Evolutionary conservation across 2,113 vertebrate species (phyloP).

Genomic region (Oreochromis tanganicae): DNA sequence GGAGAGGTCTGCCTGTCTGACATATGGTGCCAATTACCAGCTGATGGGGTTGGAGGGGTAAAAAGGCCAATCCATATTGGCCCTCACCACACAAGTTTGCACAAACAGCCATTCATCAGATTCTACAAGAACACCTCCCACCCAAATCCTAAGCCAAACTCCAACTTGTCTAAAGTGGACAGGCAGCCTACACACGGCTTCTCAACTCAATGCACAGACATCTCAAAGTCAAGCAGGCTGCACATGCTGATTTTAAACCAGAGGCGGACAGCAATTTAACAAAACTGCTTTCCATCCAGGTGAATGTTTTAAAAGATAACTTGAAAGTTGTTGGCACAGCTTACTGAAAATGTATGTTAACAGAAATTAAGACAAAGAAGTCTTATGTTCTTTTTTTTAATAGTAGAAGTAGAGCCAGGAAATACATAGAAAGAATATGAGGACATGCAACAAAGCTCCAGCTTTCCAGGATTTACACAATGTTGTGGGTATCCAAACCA

Average conservation of each 20-base stretch:
- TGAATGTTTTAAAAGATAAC: neutral
- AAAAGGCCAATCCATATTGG: slow-evolving; percentile 62
- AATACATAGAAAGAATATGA: neutral
- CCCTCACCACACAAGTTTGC: slow-evolving; percentile 53
- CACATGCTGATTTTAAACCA: slow-evolving; percentile 3
- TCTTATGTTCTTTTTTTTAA: neutral
- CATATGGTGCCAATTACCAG: slow-evolving; percentile 72
- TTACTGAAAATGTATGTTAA: neutral
- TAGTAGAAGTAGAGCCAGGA: neutral
- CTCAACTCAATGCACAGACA: slow-evolving; percentile 18
- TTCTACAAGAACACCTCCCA: slow-evolving; percentile 39
- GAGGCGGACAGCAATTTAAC: neutral
- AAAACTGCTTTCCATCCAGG: neutral
- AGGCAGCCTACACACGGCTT: slow-evolving; percentile 41
- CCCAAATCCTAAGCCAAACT: slow-evolving; percentile 53
- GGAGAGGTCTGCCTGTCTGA: slow-evolving; percentile 41
- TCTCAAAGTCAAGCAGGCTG: slow-evolving; percentile 14
- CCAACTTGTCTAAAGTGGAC: slow-evolving; percentile 33
- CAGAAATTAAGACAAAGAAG: neutral
- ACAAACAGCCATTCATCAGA: slow-evolving; percentile 68
- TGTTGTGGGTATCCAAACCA: neutral
- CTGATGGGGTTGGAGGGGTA: slow-evolving; percentile 53
- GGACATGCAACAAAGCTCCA: neutral
- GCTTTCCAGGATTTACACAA: neutral
- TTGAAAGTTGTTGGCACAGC: neutral